phyloP scores from a whole-genome alignment of 1,140 invertebrate species.

The Ceratosolen fusciceps region DNA sequence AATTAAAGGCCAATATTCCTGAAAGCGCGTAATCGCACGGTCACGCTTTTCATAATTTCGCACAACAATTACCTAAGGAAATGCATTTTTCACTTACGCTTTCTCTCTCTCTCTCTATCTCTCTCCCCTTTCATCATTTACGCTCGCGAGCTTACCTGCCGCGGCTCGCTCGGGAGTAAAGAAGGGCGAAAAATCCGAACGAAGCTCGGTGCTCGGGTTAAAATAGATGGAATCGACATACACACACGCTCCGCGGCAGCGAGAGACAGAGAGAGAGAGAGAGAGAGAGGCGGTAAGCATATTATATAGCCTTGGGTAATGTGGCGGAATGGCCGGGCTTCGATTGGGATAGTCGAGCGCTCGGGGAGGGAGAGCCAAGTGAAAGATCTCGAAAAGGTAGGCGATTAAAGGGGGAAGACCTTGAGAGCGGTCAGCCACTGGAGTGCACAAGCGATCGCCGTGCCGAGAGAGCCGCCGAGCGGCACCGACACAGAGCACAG shows the following conservation, averaged over 20 bases:
- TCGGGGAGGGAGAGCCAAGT: neutral
- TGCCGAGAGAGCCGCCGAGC: constrained; percentile 14
- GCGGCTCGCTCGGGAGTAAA: neutral
- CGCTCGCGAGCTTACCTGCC: constrained; percentile 6
- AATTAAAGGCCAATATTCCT: neutral
- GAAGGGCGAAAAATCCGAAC: constrained; percentile 29
- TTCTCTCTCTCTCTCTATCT: constrained; percentile 11
- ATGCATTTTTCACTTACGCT: constrained; percentile 26
- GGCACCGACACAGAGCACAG: constrained; percentile 13
- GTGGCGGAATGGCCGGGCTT: constrained; percentile 55
- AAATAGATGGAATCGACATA: constrained; percentile 45
- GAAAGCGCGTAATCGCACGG: neutral
- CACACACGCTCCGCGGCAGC: neutral
- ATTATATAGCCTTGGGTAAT: constrained; percentile 32
- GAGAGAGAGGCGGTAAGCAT: too few species aligned
- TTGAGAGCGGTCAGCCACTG: constrained; percentile 69
- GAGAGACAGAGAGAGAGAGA: too few species aligned
- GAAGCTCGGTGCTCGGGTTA: constrained; percentile 6
- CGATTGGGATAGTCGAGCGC: constrained; percentile 56
- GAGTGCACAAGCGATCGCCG: constrained; percentile 17
- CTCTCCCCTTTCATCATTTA: constrained; percentile 15
- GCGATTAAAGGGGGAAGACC: constrained; percentile 58
- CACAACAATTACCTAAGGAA: constrained; percentile 39
- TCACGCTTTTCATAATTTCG: constrained; percentile 3
- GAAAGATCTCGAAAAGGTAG: constrained; percentile 59